These are phyloP conservation scores for Platypus cylindrus DNA, from an alignment of 2,888 invertebrate species.

Conservation along the genomic window DNA sequence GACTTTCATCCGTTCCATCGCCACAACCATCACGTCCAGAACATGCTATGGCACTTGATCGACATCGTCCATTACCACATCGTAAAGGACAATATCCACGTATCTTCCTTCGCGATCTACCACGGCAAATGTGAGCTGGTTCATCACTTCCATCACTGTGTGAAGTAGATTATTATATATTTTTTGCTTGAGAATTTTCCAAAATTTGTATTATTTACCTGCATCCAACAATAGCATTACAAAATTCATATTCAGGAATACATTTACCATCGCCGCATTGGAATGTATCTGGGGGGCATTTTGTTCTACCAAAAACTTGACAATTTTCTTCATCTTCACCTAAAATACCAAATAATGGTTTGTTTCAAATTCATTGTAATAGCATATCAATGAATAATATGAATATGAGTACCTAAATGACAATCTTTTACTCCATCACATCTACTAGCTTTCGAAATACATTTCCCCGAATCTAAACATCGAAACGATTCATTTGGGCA, in stretches of 20 bases:
- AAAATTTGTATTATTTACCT: too few species aligned
- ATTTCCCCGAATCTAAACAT: slow-evolving; percentile 53
- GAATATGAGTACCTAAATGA: slow-evolving; percentile 36
- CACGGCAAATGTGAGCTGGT: slow-evolving; percentile 62
- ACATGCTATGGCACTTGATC: slow-evolving; percentile 80
- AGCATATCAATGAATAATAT: background rate
- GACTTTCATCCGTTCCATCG: slow-evolving; percentile 76
- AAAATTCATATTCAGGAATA: slow-evolving; percentile 80
- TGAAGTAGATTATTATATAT: too few species aligned
- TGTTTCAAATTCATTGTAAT: background rate
- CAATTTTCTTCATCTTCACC: slow-evolving; percentile 43
- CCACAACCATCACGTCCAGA: slow-evolving; percentile 86
- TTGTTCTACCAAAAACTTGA: slow-evolving; percentile 30
- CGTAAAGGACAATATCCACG: slow-evolving; percentile 65
- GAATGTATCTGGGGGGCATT: slow-evolving; percentile 73
- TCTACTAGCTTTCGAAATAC: slow-evolving; percentile 65
- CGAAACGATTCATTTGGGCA: slow-evolving; percentile 62
- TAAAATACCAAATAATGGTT: slow-evolving; percentile 2
- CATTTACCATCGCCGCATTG: slow-evolving; percentile 78
- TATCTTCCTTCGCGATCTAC: slow-evolving; percentile 38
- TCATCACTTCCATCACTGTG: slow-evolving; percentile 84
- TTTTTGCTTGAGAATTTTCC: too few species aligned
- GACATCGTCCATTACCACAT: slow-evolving; percentile 76
- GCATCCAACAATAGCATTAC: slow-evolving; percentile 73
- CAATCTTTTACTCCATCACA: slow-evolving; percentile 73